These are phyloP conservation scores for Hyperoodon ampullatus DNA, from an alignment of 2,113 vertebrate species.

Conservation along the genomic window DNA sequence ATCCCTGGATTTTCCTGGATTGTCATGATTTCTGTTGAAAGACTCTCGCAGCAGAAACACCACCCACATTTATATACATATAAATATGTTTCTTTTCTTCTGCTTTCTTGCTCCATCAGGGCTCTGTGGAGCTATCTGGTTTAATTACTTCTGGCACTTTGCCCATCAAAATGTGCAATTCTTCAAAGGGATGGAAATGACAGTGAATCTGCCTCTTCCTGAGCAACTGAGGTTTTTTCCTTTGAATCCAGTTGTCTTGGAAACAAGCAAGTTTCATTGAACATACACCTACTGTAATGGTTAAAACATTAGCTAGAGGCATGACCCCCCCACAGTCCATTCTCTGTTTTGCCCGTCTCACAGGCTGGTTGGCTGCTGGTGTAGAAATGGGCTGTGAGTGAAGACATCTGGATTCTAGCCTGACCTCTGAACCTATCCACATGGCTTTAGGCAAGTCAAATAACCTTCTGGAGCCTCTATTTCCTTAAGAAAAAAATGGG, in stretches of 20 bases:
- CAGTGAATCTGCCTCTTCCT: slow-evolving; percentile 82
- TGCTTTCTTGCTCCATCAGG: slow-evolving; percentile 78
- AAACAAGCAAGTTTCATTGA: slow-evolving; percentile 86
- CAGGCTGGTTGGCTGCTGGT: slow-evolving; percentile 1
- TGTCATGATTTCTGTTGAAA: slow-evolving; percentile 84
- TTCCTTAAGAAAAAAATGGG: slow-evolving; percentile 1
- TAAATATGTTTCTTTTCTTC: slow-evolving; percentile 52
- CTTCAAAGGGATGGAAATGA: slow-evolving; percentile 86
- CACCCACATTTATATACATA: slow-evolving; percentile 22
- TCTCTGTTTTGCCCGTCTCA: not conserved
- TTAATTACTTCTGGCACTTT: slow-evolving; percentile 88
- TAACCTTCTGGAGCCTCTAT: slow-evolving; percentile 24
- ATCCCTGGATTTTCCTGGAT: slow-evolving; percentile 82
- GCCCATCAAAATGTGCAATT: slow-evolving; percentile 85
- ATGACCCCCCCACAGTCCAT: not conserved
- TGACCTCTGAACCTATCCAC: not conserved
- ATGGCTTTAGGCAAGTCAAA: not conserved
- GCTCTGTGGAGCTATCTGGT: slow-evolving; percentile 79
- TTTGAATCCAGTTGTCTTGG: slow-evolving; percentile 89
- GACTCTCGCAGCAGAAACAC: slow-evolving; percentile 79
- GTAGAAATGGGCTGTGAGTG: not conserved
- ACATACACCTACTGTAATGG: slow-evolving; percentile 82
- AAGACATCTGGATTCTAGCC: not conserved
- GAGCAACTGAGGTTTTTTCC: slow-evolving; percentile 76
- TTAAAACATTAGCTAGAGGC: slow-evolving; percentile 74